phyloP scores from a whole-genome alignment of 2,888 invertebrate genomes.

The Mantis religiosa region DNA sequence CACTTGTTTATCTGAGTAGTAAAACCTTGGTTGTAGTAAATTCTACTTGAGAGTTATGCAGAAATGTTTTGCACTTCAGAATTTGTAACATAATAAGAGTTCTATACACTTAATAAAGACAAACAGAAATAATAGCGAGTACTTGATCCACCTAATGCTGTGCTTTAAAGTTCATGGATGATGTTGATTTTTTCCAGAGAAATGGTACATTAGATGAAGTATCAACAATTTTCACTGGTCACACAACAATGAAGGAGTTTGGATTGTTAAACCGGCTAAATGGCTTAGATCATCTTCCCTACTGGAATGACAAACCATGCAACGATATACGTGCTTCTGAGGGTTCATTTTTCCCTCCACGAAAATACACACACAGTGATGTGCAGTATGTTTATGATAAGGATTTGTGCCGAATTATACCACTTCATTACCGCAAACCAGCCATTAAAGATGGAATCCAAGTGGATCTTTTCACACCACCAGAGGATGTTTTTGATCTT shows the following conservation, averaged over 20 bases:
- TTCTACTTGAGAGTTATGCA: too few species aligned
- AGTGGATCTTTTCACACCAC: constrained; percentile 69
- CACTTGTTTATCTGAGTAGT: too few species aligned
- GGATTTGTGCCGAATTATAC: constrained; percentile 77
- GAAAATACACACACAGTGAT: constrained; percentile 64
- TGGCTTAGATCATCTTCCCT: constrained; percentile 69
- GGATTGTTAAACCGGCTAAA: constrained; percentile 73
- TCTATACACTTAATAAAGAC: too few species aligned
- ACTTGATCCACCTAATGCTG: not conserved
- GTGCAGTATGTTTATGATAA: constrained; percentile 77
- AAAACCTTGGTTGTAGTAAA: too few species aligned
- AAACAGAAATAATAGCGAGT: not conserved
- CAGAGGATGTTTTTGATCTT: constrained; percentile 58
- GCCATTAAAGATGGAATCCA: constrained; percentile 64
- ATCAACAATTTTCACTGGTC: constrained; percentile 75
- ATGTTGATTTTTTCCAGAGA: constrained; percentile 51
- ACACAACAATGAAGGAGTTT: constrained; percentile 69
- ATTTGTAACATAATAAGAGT: too few species aligned
- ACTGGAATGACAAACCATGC: constrained; percentile 72
- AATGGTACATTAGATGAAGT: constrained; percentile 78
- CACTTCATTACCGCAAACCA: constrained; percentile 65
- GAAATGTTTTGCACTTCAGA: too few species aligned
- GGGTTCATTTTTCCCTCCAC: constrained; percentile 82
- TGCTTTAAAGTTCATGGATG: not conserved
- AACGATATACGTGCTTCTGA: constrained; percentile 61